phyloP scores from a whole-genome alignment of 2,113 vertebrate species.

The Syrmaticus mikado region DNA sequence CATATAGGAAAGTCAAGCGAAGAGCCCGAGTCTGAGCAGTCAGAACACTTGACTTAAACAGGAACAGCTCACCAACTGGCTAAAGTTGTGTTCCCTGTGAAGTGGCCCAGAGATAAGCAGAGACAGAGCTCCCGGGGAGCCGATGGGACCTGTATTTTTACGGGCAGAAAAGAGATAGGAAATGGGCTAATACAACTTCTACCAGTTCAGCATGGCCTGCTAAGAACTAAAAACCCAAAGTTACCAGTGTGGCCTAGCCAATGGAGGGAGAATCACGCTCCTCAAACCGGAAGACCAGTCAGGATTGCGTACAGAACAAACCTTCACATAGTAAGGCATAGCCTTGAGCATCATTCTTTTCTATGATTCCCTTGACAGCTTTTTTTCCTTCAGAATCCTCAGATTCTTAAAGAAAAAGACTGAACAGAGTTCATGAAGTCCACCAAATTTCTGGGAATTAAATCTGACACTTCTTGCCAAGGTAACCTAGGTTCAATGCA shows the following conservation, averaged over 20 bases:
- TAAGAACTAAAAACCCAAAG: background rate
- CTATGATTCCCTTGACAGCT: background rate
- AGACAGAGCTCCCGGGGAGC: background rate
- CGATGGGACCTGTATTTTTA: background rate
- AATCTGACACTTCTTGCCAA: background rate
- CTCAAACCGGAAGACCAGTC: background rate
- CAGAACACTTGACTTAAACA: background rate
- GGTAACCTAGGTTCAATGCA: background rate
- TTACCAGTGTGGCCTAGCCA: background rate
- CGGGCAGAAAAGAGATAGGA: fast-evolving
- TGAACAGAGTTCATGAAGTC: background rate
- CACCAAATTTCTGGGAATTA: background rate
- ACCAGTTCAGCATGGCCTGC: background rate
- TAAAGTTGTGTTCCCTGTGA: background rate
- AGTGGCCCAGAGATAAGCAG: background rate
- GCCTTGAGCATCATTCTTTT: background rate
- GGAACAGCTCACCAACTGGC: background rate
- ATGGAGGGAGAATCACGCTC: background rate
- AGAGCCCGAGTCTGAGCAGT: background rate
- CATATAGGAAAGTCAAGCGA: background rate
- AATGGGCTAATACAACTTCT: background rate
- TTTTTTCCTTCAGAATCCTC: background rate
- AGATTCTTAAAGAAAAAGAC: background rate
- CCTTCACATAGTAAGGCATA: background rate
- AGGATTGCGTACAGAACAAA: background rate